A percentile compares a stretch with the other conserved stretches of the same genome.
phyloP scores from a whole-genome alignment of 2,113 vertebrate genomes.

The Empidonax traillii region DNA sequence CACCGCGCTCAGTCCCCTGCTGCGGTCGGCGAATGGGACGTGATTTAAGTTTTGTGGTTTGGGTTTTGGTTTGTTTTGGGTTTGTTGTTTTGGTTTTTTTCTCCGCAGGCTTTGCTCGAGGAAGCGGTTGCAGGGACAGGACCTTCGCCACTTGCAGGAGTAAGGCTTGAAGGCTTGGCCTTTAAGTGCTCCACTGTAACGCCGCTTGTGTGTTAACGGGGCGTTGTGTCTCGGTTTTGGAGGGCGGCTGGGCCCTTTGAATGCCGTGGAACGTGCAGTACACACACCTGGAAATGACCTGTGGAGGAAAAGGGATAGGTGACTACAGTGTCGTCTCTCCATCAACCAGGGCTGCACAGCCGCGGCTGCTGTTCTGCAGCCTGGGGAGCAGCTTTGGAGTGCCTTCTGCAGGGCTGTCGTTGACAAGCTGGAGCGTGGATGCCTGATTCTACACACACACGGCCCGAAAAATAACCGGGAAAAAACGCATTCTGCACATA shows the following conservation, averaged over 20 bases:
- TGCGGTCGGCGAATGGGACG: too few relatives aligned
- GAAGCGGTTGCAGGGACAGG: not conserved
- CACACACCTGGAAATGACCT: not conserved
- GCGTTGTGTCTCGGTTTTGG: not conserved
- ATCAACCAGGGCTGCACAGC: not conserved
- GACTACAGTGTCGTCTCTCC: fast-evolving
- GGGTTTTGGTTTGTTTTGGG: not conserved
- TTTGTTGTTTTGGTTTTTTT: not conserved
- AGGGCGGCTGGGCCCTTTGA: not conserved
- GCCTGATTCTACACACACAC: not conserved
- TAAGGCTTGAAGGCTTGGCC: too few relatives aligned
- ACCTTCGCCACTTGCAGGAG: not conserved
- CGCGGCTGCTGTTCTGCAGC: not conserved
- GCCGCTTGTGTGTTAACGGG: not conserved
- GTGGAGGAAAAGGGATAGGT: fast-evolving
- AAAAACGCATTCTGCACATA: not conserved
- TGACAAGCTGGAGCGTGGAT: not conserved
- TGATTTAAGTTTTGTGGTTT: not conserved
- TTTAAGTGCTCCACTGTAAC: fast-evolving
- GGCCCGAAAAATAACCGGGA: not conserved
- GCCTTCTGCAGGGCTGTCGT: not conserved
- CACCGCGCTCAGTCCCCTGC: not conserved
- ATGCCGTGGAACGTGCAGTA: not conserved
- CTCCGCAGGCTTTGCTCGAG: not conserved
- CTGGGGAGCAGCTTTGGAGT: not conserved